Evolutionary conservation across 2,113 vertebrate species (phyloP).

Genomic region (Thalassoma bifasciatum): DNA sequence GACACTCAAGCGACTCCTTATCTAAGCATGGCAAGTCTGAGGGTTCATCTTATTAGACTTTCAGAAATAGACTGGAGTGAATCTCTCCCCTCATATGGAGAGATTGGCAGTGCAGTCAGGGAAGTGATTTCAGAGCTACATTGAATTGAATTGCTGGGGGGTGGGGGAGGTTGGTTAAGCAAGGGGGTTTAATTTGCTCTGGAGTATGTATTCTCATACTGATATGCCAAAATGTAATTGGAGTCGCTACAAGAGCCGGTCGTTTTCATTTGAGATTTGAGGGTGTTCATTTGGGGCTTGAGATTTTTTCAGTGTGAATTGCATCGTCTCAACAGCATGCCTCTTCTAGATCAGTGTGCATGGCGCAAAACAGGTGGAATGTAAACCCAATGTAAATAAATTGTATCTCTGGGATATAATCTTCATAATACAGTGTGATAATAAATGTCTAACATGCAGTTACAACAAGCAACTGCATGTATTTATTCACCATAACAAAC

Average conservation of each 20-base stretch:
- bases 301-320: slow-evolving; percentile 49
- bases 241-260: slow-evolving; percentile 75
- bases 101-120: slow-evolving; percentile 76
- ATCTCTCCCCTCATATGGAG: slow-evolving; percentile 64
- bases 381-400: slow-evolving; percentile 44
- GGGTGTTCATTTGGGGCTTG: slow-evolving; percentile 60
- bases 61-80: slow-evolving; percentile 77
- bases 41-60: slow-evolving; percentile 79
- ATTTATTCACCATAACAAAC: not conserved
- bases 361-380: slow-evolving; percentile 12
- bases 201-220: slow-evolving; percentile 78
- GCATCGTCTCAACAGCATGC: slow-evolving; percentile 46
- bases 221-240: slow-evolving; percentile 83
- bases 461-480: slow-evolving; percentile 10
- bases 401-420: slow-evolving; percentile 10
- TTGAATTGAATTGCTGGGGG: slow-evolving; percentile 77
- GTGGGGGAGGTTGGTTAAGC: slow-evolving; percentile 77
- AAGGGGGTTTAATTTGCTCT: slow-evolving; percentile 83
- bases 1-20: slow-evolving; percentile 75
- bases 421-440: slow-evolving; percentile 26
- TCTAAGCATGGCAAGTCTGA: slow-evolving; percentile 70
- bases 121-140: slow-evolving; percentile 78
- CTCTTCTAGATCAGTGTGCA: slow-evolving; percentile 26
- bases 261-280: slow-evolving; percentile 79
- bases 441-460: slow-evolving; percentile 29